A percentile compares a stretch with the other conserved stretches of the same genome.
Evolutionary conservation across 1,140 invertebrate species (phyloP).

Genomic region (Drosophila sucinea): DNA sequence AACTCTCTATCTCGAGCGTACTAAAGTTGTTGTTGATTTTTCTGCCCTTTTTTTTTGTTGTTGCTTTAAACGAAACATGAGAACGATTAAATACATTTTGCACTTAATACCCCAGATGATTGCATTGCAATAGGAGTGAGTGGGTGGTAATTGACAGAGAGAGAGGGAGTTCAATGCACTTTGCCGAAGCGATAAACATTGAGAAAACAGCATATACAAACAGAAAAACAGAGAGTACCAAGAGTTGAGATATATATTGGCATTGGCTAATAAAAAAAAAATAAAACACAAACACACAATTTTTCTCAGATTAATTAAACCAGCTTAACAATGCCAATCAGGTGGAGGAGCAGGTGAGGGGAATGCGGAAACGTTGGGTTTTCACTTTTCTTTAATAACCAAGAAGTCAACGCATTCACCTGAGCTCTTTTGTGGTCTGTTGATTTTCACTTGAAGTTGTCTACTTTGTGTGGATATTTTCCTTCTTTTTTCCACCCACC

Average conservation of each 20-base stretch:
- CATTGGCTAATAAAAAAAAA: slow-evolving; percentile 52
- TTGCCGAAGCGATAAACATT: slow-evolving; percentile 46
- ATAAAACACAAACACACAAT: background rate
- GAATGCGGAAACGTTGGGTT: slow-evolving; percentile 21
- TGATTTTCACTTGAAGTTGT: slow-evolving; percentile 29
- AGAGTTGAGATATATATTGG: slow-evolving; percentile 34
- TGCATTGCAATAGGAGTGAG: slow-evolving; percentile 3
- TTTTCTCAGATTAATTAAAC: slow-evolving; percentile 53
- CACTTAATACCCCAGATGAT: slow-evolving; percentile 41
- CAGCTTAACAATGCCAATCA: slow-evolving; percentile 24
- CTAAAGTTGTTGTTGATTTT: background rate
- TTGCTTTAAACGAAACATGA: slow-evolving; percentile 22
- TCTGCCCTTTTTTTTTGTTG: background rate
- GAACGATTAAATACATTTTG: slow-evolving; percentile 51
- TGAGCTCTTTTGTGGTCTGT: slow-evolving; percentile 22
- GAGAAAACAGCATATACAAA: slow-evolving; percentile 34
- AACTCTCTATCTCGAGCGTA: background rate
- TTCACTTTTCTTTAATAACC: slow-evolving; percentile 48
- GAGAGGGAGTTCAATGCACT: slow-evolving; percentile 55
- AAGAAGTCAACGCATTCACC: background rate
- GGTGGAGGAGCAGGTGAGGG: background rate
- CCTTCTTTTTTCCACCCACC: background rate
- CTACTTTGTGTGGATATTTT: background rate
- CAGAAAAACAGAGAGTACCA: background rate
- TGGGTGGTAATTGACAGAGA: background rate